Evolutionary conservation across 2,888 invertebrate species (phyloP), one percentile per base, ranked within the genome.

Genomic region (Psylliodes chrysocephalus): DNA sequence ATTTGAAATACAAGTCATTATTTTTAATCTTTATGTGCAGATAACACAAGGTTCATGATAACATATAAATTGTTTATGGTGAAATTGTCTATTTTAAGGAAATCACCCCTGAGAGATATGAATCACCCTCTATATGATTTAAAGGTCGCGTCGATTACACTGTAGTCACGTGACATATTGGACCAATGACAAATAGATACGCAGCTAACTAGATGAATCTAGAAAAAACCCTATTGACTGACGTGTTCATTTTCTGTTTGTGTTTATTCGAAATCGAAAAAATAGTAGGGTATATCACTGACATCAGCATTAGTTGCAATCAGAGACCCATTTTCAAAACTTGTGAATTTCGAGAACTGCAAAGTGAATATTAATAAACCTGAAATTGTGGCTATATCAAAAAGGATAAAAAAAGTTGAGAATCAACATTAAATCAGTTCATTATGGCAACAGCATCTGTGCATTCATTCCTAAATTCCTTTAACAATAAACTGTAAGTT

Each of bases 401-500:
- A 17, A 44, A 25, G 19, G n/a, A n/a, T n/a, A n/a, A n/a, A 63
- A 68, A 69, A 60, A 69, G 63, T 66, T 67, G 69, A 67, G 60
- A 57, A 57, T 67, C 66, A 35, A 59, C 44, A 54, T 40, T 33
- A 63, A n/a, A 71, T 69, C 70, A 73, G 65, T 70, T 73, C 62
- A 74, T 69, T 67, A 73, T 74, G 74, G 75, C 73, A 73, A 79
- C 78, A 74, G 89, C 89, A 89, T 85, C 86, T 74, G 81, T 90
- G 69, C 84, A 86, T 76, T 85, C 86, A 65, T 90, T 91, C 81
- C 80, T 89, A 75, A 89, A 89, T 82, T 87, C 89, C 72, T 90
- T 91, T 83, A 88, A 87, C 81, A 88, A 86, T 82, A 88, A 85
- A 78, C 83, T 91, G 91, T 91, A 82, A 90, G 91, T 90, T 10